These are phyloP conservation scores for Garrulus glandarius DNA, from an alignment of 2,797 vertebrate genomes.

Conservation along the genomic window DNA sequence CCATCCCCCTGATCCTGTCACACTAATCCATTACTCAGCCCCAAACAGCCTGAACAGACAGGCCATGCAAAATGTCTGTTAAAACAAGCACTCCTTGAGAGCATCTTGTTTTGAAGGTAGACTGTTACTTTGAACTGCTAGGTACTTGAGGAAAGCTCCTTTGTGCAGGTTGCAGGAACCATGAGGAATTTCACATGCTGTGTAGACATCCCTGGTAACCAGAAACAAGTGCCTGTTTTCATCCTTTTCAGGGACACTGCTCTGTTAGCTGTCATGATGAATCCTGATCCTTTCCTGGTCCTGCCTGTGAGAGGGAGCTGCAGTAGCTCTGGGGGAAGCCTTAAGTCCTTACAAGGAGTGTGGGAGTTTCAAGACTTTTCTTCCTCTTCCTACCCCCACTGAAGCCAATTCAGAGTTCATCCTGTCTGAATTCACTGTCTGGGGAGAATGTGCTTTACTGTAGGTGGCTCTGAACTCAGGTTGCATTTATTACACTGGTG, in stretches of 20 bases:
- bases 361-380: background rate
- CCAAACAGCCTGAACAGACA: background rate
- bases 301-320: background rate
- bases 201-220: background rate
- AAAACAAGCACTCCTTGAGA: background rate
- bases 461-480: background rate
- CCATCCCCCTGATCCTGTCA: background rate
- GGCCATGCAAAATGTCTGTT: background rate
- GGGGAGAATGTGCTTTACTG: background rate
- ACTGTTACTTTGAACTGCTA: background rate
- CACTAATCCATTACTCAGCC: background rate
- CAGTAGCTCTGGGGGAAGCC: background rate
- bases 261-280: background rate
- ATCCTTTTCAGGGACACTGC: background rate
- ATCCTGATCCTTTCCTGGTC: background rate
- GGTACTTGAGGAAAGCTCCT: background rate
- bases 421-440: background rate
- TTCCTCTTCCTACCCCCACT: background rate
- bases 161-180: background rate
- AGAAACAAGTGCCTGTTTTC: background rate
- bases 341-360: background rate
- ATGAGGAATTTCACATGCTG: background rate
- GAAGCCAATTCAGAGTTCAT: background rate
- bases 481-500: background rate
- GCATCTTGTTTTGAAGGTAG: background rate